phyloP scores from a whole-genome alignment of 2,797 vertebrate genomes.

The Furcifer pardalis region DNA sequence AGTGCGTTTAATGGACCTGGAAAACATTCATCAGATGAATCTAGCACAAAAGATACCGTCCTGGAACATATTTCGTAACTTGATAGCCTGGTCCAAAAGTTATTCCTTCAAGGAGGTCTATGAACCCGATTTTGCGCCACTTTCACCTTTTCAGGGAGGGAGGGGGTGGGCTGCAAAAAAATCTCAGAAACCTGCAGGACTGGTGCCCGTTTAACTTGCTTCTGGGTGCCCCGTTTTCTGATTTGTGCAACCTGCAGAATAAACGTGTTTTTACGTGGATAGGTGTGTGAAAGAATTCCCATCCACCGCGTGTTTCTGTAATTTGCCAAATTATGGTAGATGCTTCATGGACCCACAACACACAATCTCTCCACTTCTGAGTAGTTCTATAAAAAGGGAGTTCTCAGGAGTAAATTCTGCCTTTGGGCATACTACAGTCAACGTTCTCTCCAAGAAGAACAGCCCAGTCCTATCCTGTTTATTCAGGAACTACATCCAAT shows the following conservation, averaged over 20 bases:
- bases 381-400: not conserved
- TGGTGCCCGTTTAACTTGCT: not conserved
- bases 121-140: slow-evolving; percentile 51
- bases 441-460: not conserved
- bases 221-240: not conserved
- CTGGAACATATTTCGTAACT: slow-evolving; percentile 37
- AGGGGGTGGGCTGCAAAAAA: not conserved
- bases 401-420: not conserved
- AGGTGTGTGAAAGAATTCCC: not conserved
- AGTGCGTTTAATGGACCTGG: slow-evolving; percentile 47
- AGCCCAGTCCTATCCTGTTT: not conserved
- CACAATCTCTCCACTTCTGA: not conserved
- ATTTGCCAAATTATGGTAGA: not conserved
- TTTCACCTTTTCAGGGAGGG: slow-evolving; percentile 5
- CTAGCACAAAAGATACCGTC: slow-evolving; percentile 33
- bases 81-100: slow-evolving; percentile 52
- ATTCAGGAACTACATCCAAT: not conserved
- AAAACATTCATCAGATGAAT: slow-evolving; percentile 57
- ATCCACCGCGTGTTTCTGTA: not conserved
- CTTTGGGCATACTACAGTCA: not conserved
- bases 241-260: not conserved
- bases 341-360: not conserved
- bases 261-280: not conserved
- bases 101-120: slow-evolving; percentile 47
- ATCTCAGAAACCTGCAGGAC: not conserved